Percentiles rank a stretch among this genome's conserved stretches.
Evolutionary conservation across 2,888 invertebrate genomes (phyloP).

Genomic region (Drosophila meridiana): DNA sequence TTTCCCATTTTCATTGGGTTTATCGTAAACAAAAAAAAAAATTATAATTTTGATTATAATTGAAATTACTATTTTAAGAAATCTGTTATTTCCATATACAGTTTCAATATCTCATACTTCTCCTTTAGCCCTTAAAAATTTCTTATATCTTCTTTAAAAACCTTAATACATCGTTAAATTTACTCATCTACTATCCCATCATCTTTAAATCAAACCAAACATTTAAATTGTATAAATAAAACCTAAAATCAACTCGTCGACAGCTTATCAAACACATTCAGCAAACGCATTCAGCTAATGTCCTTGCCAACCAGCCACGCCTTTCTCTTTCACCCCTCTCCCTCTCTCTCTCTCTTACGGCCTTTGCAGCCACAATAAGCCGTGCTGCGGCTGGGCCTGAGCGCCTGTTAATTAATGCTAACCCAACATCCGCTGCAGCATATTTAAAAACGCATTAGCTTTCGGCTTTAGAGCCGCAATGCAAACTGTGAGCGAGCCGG

Average conservation of each 20-base stretch:
- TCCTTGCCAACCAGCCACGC: background rate
- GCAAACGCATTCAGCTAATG: conserved; percentile 14
- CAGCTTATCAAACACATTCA: background rate
- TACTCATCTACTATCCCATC: too few relatives aligned
- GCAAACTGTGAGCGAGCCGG: conserved; percentile 27
- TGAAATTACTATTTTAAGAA: too few relatives aligned
- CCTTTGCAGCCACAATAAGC: conserved; percentile 33
- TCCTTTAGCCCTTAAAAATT: too few relatives aligned
- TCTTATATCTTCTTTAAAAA: too few relatives aligned
- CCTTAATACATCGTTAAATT: too few relatives aligned
- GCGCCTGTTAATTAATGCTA: conserved; percentile 71
- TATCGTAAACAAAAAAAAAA: too few relatives aligned
- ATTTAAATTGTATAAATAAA: background rate
- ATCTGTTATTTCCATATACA: too few relatives aligned
- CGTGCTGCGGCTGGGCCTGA: conserved; percentile 13
- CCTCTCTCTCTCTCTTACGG: background rate
- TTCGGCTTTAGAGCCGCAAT: conserved; percentile 41
- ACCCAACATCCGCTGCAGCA: conserved; percentile 70
- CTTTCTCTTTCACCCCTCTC: background rate
- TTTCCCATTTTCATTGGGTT: too few relatives aligned
- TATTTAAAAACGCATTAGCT: conserved; percentile 79
- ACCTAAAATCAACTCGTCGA: background rate
- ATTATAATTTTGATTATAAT: too few relatives aligned
- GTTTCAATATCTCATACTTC: too few relatives aligned
- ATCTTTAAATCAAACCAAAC: background rate